Conservation (phyloP, 2,797 vertebrate species). For the Phoxinus dragarum region DNA sequence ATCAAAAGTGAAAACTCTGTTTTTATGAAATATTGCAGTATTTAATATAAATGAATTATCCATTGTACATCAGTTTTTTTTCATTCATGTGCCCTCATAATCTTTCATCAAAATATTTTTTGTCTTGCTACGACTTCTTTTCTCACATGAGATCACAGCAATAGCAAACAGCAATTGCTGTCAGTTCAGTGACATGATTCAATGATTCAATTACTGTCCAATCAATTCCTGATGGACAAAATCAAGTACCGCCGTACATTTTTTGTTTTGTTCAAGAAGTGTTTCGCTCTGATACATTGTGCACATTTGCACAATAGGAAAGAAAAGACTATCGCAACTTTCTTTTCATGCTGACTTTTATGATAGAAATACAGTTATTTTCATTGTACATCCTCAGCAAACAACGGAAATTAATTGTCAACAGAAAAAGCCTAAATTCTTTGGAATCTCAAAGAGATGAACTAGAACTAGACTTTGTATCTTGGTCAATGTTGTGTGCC, state of each 20-base stretch:
- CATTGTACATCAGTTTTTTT: too few species aligned
- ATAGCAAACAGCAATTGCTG: too few species aligned
- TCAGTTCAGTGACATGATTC: too few species aligned
- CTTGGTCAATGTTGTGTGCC: constrained; percentile 80
- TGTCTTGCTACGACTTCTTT: too few species aligned
- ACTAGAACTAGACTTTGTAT: constrained; percentile 69
- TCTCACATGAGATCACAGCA: too few species aligned
- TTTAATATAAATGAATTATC: not conserved
- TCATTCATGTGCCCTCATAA: too few species aligned
- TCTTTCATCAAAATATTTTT: too few species aligned
- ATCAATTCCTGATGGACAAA: not conserved
- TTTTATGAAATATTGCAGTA: not conserved
- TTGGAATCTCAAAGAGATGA: not conserved
- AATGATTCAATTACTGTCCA: too few species aligned
- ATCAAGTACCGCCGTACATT: not conserved
- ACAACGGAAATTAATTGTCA: not conserved
- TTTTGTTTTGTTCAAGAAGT: not conserved
- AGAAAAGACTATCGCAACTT: not conserved
- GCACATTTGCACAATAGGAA: too few species aligned
- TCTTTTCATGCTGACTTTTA: not conserved
- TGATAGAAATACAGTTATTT: not conserved
- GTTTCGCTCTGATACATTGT: not conserved
- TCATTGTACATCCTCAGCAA: not conserved
- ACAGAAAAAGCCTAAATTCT: not conserved
- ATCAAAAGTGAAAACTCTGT: not conserved